Evolutionary conservation across 2,113 vertebrate species (phyloP).

Genomic region (Antennarius striatus): DNA sequence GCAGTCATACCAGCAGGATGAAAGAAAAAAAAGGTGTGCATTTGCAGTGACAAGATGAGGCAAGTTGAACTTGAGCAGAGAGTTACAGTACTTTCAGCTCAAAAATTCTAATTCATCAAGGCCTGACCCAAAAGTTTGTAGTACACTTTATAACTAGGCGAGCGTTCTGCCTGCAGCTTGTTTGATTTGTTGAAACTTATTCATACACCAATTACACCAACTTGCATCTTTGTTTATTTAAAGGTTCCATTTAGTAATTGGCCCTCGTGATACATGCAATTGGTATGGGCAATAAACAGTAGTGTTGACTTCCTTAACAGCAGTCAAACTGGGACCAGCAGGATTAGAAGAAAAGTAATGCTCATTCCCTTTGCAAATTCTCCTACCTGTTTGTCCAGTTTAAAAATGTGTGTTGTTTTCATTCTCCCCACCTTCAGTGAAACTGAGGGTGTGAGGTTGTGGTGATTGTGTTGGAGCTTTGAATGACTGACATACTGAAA

Average conservation of each 20-base stretch:
- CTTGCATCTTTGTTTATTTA: conserved; percentile 11
- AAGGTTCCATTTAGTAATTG: conserved; percentile 23
- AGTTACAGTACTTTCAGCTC: conserved; percentile 33
- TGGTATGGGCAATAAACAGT: conserved; percentile 15
- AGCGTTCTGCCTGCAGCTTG: neutral
- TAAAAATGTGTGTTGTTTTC: conserved; percentile 30
- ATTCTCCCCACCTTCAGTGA: neutral
- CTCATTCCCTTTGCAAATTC: conserved; percentile 14
- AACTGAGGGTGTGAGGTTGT: conserved; percentile 1
- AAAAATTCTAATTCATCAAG: conserved; percentile 10
- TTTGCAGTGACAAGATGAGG: conserved; percentile 52
- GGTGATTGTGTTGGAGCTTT: neutral
- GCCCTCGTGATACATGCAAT: conserved; percentile 7
- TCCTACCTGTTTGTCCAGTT: conserved; percentile 26
- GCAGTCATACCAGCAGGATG: conserved; percentile 13
- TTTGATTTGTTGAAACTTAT: conserved; percentile 2
- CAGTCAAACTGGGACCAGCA: conserved; percentile 1
- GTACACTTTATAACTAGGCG: neutral
- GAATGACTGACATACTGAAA: neutral
- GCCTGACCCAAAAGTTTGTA: neutral
- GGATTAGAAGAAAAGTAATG: conserved; percentile 13
- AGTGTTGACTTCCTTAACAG: conserved; percentile 1
- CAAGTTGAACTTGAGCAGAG: conserved; percentile 47
- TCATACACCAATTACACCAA: conserved; percentile 5
- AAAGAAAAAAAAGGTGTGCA: conserved; percentile 39